Evolutionary conservation across 2,888 invertebrate genomes (phyloP), one percentile per base, ranked within the genome.

Genomic region (Margaritifera margaritifera): DNA sequence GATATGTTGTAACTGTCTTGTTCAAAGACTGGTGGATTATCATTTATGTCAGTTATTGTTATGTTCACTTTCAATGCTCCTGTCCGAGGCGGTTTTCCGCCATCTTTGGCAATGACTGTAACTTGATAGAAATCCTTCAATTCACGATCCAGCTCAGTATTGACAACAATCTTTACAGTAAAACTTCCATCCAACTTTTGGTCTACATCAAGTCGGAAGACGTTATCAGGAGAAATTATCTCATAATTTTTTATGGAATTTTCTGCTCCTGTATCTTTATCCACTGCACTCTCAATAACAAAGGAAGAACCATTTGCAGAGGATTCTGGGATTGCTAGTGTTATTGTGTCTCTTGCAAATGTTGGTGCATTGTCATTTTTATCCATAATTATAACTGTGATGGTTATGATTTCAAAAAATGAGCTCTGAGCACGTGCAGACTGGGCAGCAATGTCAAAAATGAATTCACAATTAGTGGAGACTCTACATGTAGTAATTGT

Each of bases 201-300:
- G 24, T 77, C 80, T 6, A 78, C 76, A 51, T 80, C 69, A 56
- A 86, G 69, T n/a, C 71, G 73, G 65, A 86, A 86, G 20, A 80
- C 62, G 62, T 77, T 74, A 50, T 71, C 71, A 27, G 66, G 53
- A 11, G 80, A 77, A n/a, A 79, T 71, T 22, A 81, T 71, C 54
- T 82, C 76, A 71, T 84, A 86, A 54, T 71, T 69, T 71, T 83
- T 83, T 65, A 84, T 78, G 18, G 81, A 80, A 69, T 82, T 83
- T 62, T 80, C 80, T 27, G 69, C 66, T 19, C 76, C 75, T 0
- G 81, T 77, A 65, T 86, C 85, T 31, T 73, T 68, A 67, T 86
- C 85, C 55, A 75, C 74, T 6, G 85, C 84, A 54, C 80, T 74
- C 25, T 69, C 69, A 24, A 81, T 72, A 27, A 65, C 58, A 64